A percentile compares a stretch with the other conserved stretches of the same genome.
These are phyloP conservation scores for Malaclemys terrapin DNA, from an alignment of 2,113 vertebrate species.

Conservation along the genomic window DNA sequence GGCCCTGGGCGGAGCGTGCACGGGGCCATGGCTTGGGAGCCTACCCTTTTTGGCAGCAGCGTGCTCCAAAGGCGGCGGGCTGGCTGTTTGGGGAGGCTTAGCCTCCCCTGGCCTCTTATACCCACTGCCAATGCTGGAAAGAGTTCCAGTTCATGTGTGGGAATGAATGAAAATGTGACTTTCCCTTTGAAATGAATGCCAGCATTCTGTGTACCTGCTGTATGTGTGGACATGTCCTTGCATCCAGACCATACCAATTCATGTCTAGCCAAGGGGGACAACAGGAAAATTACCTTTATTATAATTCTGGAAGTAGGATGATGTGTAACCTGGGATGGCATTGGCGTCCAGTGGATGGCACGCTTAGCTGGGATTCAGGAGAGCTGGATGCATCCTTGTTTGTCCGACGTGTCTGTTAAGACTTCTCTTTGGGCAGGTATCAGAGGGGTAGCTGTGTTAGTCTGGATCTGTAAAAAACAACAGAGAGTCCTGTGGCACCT, in stretches of 20 bases:
- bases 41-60: too few relatives aligned
- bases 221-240: not conserved
- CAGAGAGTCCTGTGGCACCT: too few relatives aligned
- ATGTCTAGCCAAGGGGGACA: not conserved
- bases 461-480: too few relatives aligned
- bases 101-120: too few relatives aligned
- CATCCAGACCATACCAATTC: not conserved
- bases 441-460: too few relatives aligned
- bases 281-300: constrained; percentile 4
- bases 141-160: not conserved
- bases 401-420: not conserved
- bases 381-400: not conserved
- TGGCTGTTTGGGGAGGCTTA: too few relatives aligned
- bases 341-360: not conserved
- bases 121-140: not conserved
- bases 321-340: not conserved
- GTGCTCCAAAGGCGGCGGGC: too few relatives aligned
- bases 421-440: not conserved
- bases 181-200: not conserved
- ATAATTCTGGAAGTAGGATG: not conserved
- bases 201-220: not conserved
- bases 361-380: not conserved
- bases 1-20: too few relatives aligned
- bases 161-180: not conserved
- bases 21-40: too few relatives aligned